Base-by-base conservation (phyloP, 2,888 invertebrate species). In the Apotomis betuletana region DNA sequence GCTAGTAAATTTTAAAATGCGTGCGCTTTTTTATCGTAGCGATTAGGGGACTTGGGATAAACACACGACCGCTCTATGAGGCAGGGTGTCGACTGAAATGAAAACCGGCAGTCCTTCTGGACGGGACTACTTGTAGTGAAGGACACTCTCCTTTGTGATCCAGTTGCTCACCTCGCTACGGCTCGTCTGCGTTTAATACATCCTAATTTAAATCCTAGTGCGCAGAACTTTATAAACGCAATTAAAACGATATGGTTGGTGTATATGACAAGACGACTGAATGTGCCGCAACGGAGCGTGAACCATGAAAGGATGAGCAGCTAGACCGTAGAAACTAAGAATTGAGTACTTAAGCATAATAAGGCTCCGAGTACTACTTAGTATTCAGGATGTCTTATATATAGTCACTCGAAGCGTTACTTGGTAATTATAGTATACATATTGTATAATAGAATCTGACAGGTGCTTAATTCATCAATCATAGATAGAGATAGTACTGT, bases 71-170 rank as follows among this genome's bases (percentile, higher is more conserved):
- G 78, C 83, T 78, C 75, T 78, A 82, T 79, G 75, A 75, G 72
- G 67, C 79, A 70, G 79, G 77, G 85, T 81, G 78, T 81, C 76
- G 79, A 91, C 90, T 92, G 89, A 87, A 90, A 90, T 84, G 87
- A 85, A 87, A 89, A 87, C 83, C 84, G 81, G 81, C 74, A 80
- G 87, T 90, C 89, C 90, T 88, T 87, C 87, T 81, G 80, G 75
- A 84, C 84, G 82, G 85, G 79, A 87, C 84, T 80, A 87, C 83
- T 83, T 76, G 75, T 76, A 76, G 77, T 88, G 90, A 92, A 92
- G 92, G 92, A 92, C 91, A 82, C 86, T 86, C 85, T 87, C 85
- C 86, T 88, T 90, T 90, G 85, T 90, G 83, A 84, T 80, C 84
- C 82, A 89, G 82, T 90, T 88, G 91, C 82, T 90, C 88, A 91